phyloP scores from a whole-genome alignment of 2,113 vertebrate species.

The Phocoena phocoena region DNA sequence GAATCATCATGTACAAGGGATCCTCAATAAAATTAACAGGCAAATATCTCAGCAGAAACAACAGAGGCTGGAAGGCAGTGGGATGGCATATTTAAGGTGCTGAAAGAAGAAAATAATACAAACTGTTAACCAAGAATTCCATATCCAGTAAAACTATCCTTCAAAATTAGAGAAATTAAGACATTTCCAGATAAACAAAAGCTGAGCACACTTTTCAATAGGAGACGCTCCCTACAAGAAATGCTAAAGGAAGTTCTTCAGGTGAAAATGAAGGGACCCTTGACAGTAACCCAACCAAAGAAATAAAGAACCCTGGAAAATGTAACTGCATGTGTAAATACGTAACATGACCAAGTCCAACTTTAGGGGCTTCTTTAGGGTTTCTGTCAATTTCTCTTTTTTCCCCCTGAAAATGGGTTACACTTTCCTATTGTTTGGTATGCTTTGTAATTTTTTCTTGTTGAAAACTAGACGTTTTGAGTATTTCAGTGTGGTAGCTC shows the following conservation, averaged over 20 bases:
- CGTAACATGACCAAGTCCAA: background rate
- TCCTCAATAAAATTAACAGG: background rate
- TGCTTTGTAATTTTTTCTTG: background rate
- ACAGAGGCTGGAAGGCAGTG: background rate
- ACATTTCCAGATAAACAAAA: background rate
- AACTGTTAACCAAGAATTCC: background rate
- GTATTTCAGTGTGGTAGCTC: background rate
- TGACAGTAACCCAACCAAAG: background rate
- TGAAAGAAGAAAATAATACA: background rate
- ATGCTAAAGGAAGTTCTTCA: background rate
- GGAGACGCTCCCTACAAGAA: background rate
- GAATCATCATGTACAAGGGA: background rate
- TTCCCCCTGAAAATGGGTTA: background rate
- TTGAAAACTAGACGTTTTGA: background rate
- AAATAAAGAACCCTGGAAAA: background rate
- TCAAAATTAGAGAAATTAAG: background rate
- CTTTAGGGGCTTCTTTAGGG: background rate
- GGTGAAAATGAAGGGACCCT: background rate
- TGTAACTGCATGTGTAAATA: background rate
- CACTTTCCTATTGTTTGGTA: background rate
- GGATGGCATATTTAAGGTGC: background rate
- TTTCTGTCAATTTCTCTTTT: background rate
- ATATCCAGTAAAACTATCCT: background rate
- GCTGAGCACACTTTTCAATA: background rate
- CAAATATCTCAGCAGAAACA: background rate